Evolutionary conservation across 2,113 vertebrate genomes (phyloP), one percentile per base, ranked within the genome.

Genomic region (Mus pahari): DNA sequence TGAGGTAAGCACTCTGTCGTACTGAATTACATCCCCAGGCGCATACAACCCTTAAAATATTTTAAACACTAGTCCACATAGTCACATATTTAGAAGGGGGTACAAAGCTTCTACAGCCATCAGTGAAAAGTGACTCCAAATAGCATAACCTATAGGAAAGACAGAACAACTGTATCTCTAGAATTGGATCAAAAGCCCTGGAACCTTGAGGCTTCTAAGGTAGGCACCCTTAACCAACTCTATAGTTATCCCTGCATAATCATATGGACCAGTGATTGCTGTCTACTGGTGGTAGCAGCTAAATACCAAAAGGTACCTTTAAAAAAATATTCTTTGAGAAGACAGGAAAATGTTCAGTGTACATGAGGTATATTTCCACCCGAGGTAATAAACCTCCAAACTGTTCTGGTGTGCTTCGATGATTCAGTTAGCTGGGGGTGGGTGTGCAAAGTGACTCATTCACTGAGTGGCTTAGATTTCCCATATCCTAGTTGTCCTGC

Each of bases 361-460:
- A 89, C 70, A 73, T 91, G 82, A 86, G 66, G 92, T 95, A 92
- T 90, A 92, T 62, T 96, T 92, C 92, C 90, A 89, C 24, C 64
- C 20, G 48, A 94, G 91, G 81, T 86, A 78, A 93, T 94, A 94
- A 96, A 95, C 88, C 92, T 94, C 84, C 17, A 62, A 86, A 92
- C n/a, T 78, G 60, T 94, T 95, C 95, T 91, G 77, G 70, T 93
- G 26, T 71, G 26, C 88, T 10, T 78, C 73, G 93, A 58, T 90
- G 90, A 98, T 96, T 98, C 94, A 96, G 96, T 96, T 95, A 97
- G 81, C 70, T 73, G 88, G 81, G 62, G n/a, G n/a, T n/a, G n/a
- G n/a, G 82, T 97, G 53, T 82, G 73, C 48, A n/a, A 89, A 77
- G 75, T 97, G 97, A 96, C 78, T 97, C 93, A 95, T 96, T 89